phyloP scores from a whole-genome alignment of 2,888 invertebrate species.

The Dasysyrphus tricinctus region DNA sequence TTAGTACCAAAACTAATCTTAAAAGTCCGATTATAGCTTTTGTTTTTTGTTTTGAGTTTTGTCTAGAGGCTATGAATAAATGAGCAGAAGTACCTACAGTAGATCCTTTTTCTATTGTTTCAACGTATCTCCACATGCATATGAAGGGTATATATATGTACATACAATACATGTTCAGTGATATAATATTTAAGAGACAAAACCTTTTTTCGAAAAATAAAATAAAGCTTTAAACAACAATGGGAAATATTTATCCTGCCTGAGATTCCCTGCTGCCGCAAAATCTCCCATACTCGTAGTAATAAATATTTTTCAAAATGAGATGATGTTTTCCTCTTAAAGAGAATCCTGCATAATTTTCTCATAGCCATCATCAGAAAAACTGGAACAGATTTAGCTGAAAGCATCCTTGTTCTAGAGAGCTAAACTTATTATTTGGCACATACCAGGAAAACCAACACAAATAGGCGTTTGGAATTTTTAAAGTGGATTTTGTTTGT shows the following conservation, averaged over 20 bases:
- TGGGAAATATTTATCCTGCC: neutral
- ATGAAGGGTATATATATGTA: too few relatives aligned
- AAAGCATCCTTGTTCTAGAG: neutral
- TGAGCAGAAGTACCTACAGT: neutral
- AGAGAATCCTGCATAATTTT: slow-evolving; percentile 32
- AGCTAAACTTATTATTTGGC: slow-evolving; percentile 14
- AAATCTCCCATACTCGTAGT: too few relatives aligned
- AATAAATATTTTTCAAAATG: slow-evolving; percentile 11
- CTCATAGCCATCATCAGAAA: slow-evolving; percentile 4
- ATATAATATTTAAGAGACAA: slow-evolving; percentile 2
- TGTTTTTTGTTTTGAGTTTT: neutral
- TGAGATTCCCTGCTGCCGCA: too few relatives aligned
- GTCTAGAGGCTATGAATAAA: neutral
- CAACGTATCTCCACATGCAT: neutral
- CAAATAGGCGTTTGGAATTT: neutral
- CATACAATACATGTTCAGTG: too few relatives aligned
- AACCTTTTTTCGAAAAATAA: neutral
- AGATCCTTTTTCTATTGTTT: neutral
- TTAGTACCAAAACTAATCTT: neutral
- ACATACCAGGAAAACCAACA: slow-evolving; percentile 6
- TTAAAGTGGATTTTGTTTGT: slow-evolving; percentile 16
- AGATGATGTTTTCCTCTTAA: neutral
- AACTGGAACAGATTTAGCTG: slow-evolving; percentile 1
- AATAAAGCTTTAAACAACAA: neutral
- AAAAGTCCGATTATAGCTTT: neutral